Base-by-base conservation (phyloP, 2,797 vertebrate genomes). In the Channa striata region DNA sequence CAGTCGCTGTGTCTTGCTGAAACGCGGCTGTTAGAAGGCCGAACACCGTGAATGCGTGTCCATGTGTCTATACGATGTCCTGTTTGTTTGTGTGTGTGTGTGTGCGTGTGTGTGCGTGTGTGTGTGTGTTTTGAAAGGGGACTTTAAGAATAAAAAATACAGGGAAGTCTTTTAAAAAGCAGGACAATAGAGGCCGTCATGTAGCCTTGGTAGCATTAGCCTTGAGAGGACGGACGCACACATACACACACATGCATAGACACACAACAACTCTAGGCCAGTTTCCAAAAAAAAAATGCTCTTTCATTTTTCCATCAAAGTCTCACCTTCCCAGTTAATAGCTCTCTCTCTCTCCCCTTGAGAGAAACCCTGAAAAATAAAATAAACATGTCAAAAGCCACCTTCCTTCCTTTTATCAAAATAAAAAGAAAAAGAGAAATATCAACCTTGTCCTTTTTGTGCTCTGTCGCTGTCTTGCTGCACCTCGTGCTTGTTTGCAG, bases 221-320 rank as follows among this genome's bases (percentile, higher is more conserved):
- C 87, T 89, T 86, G 78, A 84, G 80, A 77, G 58, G 39, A 77
- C 47, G 69, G 77, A 77, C 34, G 72, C 67, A 75, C 74, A 76
- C 57, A 68, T 53, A 58, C 70, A 46, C 20, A 42, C 40, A 52
- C 25, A 56, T 54, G 20, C 25, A 59, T 57, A 42, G 12, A 1
- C 57, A 68, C 57, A 58, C 70, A 46, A 42, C 14, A 1, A 50
- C 36, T 65, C 50, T 23, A 61, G 60, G 65, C 56, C 68, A 71
- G 49, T 74, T 69, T 64, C 65, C 49, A 48, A 60, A 46, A 51
- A 19, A 25, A 40, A 75, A 60, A 7, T 4, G 1, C 50, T 21
- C 68, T 80, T 87, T 84, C 74, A 84, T 91, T 90, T 91, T 77
- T 78, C 83, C 81, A 87, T 91, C 86, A 87, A 85, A 89, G 80